Evolutionary conservation across 2,797 vertebrate species (phyloP).

Genomic region (Gymnoscopelus microlampas): DNA sequence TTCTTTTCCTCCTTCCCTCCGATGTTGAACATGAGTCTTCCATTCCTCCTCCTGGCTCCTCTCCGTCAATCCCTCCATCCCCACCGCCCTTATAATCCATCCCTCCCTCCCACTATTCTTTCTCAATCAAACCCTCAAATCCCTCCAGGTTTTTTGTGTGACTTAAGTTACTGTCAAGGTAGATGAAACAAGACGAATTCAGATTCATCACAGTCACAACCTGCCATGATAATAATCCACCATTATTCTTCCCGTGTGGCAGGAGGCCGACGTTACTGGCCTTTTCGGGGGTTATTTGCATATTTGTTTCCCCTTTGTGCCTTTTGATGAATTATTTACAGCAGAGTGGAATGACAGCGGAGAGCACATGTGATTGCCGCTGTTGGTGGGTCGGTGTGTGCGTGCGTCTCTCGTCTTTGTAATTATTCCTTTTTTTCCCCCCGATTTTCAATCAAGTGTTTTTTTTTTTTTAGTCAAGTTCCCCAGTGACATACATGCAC

Average conservation of each 20-base stretch:
- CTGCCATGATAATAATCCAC: slow-evolving; percentile 69
- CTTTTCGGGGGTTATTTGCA: slow-evolving; percentile 76
- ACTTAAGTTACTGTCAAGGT: slow-evolving; percentile 75
- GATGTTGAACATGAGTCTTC: slow-evolving; percentile 44
- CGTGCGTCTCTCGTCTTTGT: slow-evolving; percentile 66
- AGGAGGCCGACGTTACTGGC: slow-evolving; percentile 61
- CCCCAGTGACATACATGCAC: slow-evolving; percentile 49
- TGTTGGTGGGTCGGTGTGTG: slow-evolving; percentile 46
- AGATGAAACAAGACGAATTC: slow-evolving; percentile 79
- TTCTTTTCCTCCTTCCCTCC: slow-evolving; percentile 69
- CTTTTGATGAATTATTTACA: slow-evolving; percentile 82
- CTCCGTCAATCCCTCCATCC: slow-evolving; percentile 73
- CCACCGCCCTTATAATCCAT: slow-evolving; percentile 33
- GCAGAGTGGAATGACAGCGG: slow-evolving; percentile 66
- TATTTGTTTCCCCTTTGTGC: slow-evolving; percentile 79
- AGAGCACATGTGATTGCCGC: slow-evolving; percentile 74
- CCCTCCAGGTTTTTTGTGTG: slow-evolving; percentile 69
- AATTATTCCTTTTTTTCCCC: slow-evolving; percentile 69
- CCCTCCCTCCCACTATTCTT: background rate
- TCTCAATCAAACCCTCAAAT: slow-evolving; percentile 73
- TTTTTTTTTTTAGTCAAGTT: slow-evolving; percentile 53
- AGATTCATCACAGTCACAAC: slow-evolving; percentile 76
- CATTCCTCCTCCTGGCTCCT: background rate
- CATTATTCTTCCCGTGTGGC: slow-evolving; percentile 70
- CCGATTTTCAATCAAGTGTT: slow-evolving; percentile 71